Evolutionary conservation across 2,888 invertebrate genomes (phyloP), one percentile per base, ranked within the genome.

Genomic region (Heliconius aoede): DNA sequence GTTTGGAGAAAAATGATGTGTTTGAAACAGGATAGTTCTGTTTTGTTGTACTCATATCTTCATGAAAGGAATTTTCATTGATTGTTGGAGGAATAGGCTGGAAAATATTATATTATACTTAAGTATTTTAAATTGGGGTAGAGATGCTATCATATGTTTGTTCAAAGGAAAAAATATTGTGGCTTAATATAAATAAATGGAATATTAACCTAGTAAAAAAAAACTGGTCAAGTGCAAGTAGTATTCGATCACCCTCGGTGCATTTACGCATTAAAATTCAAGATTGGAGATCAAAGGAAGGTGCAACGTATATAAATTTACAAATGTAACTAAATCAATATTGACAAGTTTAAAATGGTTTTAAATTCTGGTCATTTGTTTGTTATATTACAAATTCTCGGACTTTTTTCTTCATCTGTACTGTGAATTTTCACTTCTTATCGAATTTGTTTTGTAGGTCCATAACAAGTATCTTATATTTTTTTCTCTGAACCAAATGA

Each of bases 101-200:
- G n/a, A 55, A 55, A 68, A 68, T 32, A n/a, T n/a, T n/a, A 55
- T 55, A 46, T 46, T 46, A 21, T 46, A 46, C 18, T 46, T 46
- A 21, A 8, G 46, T 8, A 46, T 46, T 46, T 46, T 46, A 46
- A 21, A 46, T 46, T 46, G 55, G 4, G 24, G 0, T 58, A 55
- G 24, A 55, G 24, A 58, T n/a, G 11, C 18, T 8, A 24, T 13
- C 11, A 13, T 21, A 51, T 21, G 5, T 51, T 51, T 51, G 24
- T 58, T 58, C 24, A 11, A 21, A 46, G 11, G 46, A 13, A 18
- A 46, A 46, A 18, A 46, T 46, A 46, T 46, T 46, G 46, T 21
- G 21, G 2, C 51, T 51, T 51, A 21, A 51, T 51, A 51, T 21
- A 21, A 7, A 8, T 51, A 51, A 51, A 21, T 51, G 21, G 21